Base-by-base conservation (phyloP, 2,888 invertebrate genomes). In the Cryptophagus acutangulus region DNA sequence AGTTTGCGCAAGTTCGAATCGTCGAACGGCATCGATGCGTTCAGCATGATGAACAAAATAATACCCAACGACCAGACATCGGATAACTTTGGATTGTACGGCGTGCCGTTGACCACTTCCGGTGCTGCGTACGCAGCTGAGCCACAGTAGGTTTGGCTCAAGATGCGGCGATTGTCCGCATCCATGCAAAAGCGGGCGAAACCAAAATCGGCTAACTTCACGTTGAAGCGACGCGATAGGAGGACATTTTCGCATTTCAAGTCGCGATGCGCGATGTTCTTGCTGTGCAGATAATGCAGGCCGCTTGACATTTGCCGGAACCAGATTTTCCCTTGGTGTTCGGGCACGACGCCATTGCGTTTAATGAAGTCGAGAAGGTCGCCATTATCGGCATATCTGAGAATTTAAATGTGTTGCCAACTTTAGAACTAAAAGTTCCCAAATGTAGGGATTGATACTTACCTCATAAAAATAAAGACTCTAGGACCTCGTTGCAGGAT, bases 51-150 rank as follows among this genome's bases (percentile, higher is more conserved):
- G 67, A 87, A 95, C 8, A 95, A 74, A 45, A 96, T 87, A 30
- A 90, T 84, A 4, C 90, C 94, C 49, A 93, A 73, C 6, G 92
- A 91, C 95, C 95, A 96, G 25, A 93, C 85, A 65, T 95, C 95
- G 9, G 89, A 87, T 48, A 87, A 69, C 68, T 88, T 89, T 0
- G 90, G 89, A 69, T 91, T 87, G 67, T 90, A 91, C 0, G 90
- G 88, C 2, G 82, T 84, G 2, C 91, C 91, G 60, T 85, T 84
- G 30, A 95, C 87, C 2, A 95, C 87, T 71, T 96, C 95, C 0
- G 95, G 95, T 1, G 95, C 91, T 1, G 94, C 95, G 67, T 96
- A 96, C 0, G 94, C 93, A 2, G 93, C 91, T 2, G 93, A 94
- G n/a, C 95, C 95, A 65, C 95, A 95, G 62, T 88, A 95, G 0